Conservation (phyloP, 2,113 vertebrate species). For the Ardeotis arabs region DNA sequence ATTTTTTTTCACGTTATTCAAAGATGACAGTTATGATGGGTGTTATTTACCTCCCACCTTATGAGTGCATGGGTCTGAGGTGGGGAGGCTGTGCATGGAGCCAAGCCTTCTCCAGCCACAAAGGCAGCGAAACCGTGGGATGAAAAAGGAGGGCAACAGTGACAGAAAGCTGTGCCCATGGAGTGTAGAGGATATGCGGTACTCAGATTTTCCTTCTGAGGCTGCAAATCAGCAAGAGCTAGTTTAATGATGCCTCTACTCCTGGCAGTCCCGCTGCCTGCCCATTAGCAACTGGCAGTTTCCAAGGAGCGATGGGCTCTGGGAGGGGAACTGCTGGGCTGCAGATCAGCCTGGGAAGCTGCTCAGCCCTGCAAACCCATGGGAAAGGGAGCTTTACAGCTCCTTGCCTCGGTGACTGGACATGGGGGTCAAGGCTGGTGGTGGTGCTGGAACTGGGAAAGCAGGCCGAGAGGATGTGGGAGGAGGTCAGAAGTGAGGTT, state of each 20-base stretch:
- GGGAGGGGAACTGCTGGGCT: neutral
- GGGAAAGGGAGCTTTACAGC: neutral
- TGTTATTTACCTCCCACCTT: neutral
- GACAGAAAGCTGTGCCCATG: neutral
- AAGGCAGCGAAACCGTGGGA: rapidly evolving
- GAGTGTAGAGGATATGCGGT: neutral
- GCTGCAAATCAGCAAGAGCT: neutral
- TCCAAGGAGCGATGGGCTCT: neutral
- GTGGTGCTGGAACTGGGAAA: rapidly evolving
- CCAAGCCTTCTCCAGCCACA: neutral
- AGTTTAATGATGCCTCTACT: neutral
- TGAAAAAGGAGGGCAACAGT: neutral
- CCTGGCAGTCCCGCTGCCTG: rapidly evolving
- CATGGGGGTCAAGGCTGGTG: rapidly evolving
- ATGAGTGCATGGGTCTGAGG: neutral
- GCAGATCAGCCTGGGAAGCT: neutral
- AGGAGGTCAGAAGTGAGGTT: neutral
- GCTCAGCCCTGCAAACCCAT: neutral
- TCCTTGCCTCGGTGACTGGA: neutral
- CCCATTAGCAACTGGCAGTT: neutral
- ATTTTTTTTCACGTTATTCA: neutral
- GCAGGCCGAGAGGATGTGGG: neutral
- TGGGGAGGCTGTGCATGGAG: neutral
- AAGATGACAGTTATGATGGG: rapidly evolving
- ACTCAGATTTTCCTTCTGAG: neutral